Evolutionary conservation across 2,113 vertebrate genomes (phyloP), one percentile per base, ranked within the genome.

Genomic region (Podarcis cretensis): DNA sequence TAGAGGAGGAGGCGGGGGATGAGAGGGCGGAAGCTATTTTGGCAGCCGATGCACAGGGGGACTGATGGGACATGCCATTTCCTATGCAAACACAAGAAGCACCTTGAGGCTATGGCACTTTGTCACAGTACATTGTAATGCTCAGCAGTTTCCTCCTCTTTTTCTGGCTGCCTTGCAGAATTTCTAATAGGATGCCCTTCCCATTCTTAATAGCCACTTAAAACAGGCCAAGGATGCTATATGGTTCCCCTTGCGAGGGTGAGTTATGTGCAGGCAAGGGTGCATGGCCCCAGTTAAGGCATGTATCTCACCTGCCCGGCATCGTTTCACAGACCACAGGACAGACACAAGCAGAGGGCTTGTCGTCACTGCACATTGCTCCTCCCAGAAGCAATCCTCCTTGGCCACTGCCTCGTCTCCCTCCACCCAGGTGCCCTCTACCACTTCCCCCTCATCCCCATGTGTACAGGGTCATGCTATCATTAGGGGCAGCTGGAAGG

Each of bases 11-110:
- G 25, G 25, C 5, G 23, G 81, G 16, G 7, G 59, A 37, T 20
- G 35, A 40, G 63, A 20, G 1, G 23, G 37, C 12, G 6, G 74
- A 37, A 68, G 59, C 37, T 76, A 30, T 27, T 77, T 37, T 59
- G 59, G 35, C 57, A 57, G 35, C n/a, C 2, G 83, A 74, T 35
- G 69, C 30, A 74, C 63, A 54, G 13, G 81, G 79, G 86, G 80
- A 90, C 91, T 71, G 89, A 91, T 65, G 88, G 37, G 83, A 89
- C 37, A 89, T 86, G 84, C 66, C 4, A 68, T 43, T 92, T 93
- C 83, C 85, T 23, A 81, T 77, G 69, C 84, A 95, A 84, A 86
- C 75, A 84, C 68, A 43, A 73, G 65, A 84, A 79, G 86, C 81
- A 87, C 82, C 93, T 86, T 65, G 43, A 91, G 91, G 87, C 84